Evolutionary conservation across 2,797 vertebrate species (phyloP).

Genomic region (Coregonus suidteri): DNA sequence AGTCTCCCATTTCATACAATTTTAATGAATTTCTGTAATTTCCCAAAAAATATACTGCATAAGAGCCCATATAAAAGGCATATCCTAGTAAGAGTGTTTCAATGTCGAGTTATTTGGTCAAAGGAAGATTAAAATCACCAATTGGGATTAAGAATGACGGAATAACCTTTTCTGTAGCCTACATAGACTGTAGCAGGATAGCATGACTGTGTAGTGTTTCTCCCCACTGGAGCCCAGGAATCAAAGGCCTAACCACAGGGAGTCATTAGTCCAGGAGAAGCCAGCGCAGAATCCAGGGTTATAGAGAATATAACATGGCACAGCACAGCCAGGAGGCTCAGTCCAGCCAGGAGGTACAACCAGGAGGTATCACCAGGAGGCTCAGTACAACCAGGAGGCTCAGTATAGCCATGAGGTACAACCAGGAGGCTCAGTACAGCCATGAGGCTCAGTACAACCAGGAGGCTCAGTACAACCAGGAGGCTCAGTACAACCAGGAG

Average conservation of each 20-base stretch:
- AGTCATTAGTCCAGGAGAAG: constrained; percentile 49
- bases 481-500: constrained; percentile 31
- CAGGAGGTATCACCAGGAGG: constrained; percentile 11
- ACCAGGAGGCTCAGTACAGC: constrained; percentile 26
- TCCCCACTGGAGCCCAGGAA: constrained; percentile 45
- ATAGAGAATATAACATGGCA: constrained; percentile 47
- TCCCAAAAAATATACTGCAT: too few relatives aligned
- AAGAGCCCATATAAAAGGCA: too few relatives aligned
- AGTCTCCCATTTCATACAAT: too few relatives aligned
- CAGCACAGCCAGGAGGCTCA: constrained; percentile 14
- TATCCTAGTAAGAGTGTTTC: too few relatives aligned
- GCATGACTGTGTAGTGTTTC: constrained; percentile 51
- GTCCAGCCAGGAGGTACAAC: constrained; percentile 28
- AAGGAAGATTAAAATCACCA: too few relatives aligned
- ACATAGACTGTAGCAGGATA: constrained; percentile 38
- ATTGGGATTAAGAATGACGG: background rate
- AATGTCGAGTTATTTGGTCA: too few relatives aligned
- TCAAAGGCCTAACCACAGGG: constrained; percentile 39
- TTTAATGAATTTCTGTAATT: too few relatives aligned
- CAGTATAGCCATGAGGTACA: constrained; percentile 23
- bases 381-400: constrained; percentile 21
- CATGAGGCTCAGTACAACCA: constrained; percentile 26
- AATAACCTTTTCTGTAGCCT: background rate
- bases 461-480: constrained; percentile 35
- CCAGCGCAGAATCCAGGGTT: constrained; percentile 56